Conservation (phyloP, 2,888 invertebrate genomes). For the Eristalis arbustorum region DNA sequence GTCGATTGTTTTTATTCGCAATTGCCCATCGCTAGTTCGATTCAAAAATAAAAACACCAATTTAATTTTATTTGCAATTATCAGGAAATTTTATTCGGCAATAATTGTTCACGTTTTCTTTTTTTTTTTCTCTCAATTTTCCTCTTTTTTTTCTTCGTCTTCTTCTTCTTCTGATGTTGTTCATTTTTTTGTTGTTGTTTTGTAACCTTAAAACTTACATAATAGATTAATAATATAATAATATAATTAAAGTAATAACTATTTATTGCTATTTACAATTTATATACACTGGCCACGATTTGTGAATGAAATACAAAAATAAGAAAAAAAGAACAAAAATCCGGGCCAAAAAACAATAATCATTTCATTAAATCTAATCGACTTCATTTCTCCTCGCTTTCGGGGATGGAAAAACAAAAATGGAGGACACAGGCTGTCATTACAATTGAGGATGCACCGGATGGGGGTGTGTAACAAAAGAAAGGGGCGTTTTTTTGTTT, state of each 20-base stretch:
- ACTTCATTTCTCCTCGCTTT: not conserved
- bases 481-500: not conserved
- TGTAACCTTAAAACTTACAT: constrained; percentile 69
- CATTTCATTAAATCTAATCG: constrained; percentile 3
- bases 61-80: constrained; percentile 64
- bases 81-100: constrained; percentile 70
- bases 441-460: not conserved
- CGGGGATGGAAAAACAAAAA: not conserved
- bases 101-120: constrained; percentile 59
- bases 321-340: constrained; percentile 24
- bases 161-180: constrained; percentile 14
- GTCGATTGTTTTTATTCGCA: too few species aligned
- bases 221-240: constrained; percentile 69
- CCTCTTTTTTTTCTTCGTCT: constrained; percentile 20
- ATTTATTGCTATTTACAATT: constrained; percentile 69
- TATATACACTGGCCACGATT: constrained; percentile 69
- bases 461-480: constrained; percentile 1
- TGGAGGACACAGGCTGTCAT: constrained; percentile 29
- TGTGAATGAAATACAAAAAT: constrained; percentile 39
- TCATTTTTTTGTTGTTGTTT: constrained; percentile 51
- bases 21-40: too few species aligned
- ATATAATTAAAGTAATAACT: constrained; percentile 70
- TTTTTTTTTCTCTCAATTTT: constrained; percentile 14
- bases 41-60: constrained; percentile 25
- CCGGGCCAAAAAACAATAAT: constrained; percentile 52